These are phyloP conservation scores for Dipodomys merriami DNA, from an alignment of 2,113 vertebrate genomes.

Conservation along the genomic window DNA sequence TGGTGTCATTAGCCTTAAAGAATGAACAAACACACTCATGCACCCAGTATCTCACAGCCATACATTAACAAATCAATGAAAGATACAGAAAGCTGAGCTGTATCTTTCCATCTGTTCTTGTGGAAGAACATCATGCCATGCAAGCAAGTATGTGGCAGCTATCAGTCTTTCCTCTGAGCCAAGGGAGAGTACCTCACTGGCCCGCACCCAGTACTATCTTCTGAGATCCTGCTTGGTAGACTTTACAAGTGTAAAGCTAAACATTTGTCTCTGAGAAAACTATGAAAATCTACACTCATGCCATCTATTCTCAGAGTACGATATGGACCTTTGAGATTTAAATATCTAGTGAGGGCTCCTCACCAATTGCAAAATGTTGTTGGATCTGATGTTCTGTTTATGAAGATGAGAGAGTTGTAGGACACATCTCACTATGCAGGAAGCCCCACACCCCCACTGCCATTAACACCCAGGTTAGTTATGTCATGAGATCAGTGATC, in stretches of 20 bases:
- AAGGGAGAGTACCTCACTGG: neutral
- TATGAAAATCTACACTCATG: neutral
- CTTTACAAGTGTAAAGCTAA: neutral
- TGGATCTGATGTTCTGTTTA: neutral
- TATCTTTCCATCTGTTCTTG: neutral
- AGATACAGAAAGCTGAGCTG: neutral
- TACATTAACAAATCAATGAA: neutral
- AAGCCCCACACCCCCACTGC: neutral
- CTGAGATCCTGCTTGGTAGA: neutral
- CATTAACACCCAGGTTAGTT: neutral
- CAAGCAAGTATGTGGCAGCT: neutral
- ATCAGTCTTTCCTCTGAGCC: neutral
- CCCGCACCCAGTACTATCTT: neutral
- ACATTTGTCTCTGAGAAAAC: neutral
- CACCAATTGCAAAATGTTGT: neutral
- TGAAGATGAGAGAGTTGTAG: neutral
- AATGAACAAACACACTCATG: neutral
- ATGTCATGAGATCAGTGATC: neutral
- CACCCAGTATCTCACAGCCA: neutral
- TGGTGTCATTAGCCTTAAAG: neutral
- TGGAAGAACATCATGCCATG: slow-evolving; percentile 19
- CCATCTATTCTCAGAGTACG: neutral
- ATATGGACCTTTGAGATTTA: neutral
- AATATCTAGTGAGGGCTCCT: neutral
- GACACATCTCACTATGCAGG: neutral